A percentile compares a stretch with the other conserved stretches of the same genome.
phyloP scores from a whole-genome alignment of 2,113 vertebrate genomes.

The Harpagus bidentatus region DNA sequence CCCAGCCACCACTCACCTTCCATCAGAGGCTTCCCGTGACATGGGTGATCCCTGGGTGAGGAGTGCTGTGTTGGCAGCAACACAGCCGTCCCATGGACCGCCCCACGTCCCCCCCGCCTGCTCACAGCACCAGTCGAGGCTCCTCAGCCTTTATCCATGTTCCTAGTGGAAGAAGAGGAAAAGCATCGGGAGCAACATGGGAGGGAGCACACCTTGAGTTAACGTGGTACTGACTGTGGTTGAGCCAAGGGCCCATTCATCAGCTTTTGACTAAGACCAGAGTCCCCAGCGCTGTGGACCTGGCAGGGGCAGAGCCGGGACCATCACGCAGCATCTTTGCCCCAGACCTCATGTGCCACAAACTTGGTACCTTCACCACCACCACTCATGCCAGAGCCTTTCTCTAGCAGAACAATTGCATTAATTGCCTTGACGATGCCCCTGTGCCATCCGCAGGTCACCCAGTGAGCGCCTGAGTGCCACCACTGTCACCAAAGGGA shows the following conservation, averaged over 20 bases:
- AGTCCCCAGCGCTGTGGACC: rapidly evolving
- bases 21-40: conserved; percentile 25
- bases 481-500: background rate
- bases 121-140: background rate
- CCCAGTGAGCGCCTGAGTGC: rapidly evolving
- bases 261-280: background rate
- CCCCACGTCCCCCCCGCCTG: rapidly evolving
- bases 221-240: background rate
- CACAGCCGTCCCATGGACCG: background rate
- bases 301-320: background rate
- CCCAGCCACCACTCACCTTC: conserved; percentile 32
- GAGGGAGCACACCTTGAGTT: background rate
- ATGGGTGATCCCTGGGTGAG: background rate
- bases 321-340: background rate
- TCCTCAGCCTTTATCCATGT: background rate
- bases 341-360: background rate
- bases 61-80: background rate
- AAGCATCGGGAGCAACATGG: background rate
- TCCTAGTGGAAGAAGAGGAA: background rate
- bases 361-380: background rate
- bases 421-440: background rate
- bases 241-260: background rate
- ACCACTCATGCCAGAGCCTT: background rate
- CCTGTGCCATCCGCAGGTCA: rapidly evolving
- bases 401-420: background rate